Conservation (phyloP, 2,113 vertebrate species). For the Pomatostomus ruficeps region DNA sequence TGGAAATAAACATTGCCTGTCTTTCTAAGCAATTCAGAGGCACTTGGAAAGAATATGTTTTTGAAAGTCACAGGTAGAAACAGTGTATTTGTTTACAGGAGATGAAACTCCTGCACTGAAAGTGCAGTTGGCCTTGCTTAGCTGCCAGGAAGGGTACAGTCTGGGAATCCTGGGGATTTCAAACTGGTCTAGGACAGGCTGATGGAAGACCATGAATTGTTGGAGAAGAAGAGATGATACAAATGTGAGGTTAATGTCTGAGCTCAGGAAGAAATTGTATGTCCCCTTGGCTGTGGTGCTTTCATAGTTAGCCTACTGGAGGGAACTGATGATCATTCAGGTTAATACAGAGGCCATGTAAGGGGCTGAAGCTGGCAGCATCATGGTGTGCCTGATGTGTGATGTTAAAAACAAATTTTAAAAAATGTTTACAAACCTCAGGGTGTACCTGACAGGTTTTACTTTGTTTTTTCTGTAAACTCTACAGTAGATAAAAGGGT, state of each 20-base stretch:
- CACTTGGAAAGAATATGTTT: background rate
- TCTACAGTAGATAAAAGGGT: background rate
- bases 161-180: background rate
- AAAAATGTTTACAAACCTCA: background rate
- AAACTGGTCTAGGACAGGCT: background rate
- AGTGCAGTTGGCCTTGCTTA: background rate
- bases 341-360: background rate
- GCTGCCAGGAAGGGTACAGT: background rate
- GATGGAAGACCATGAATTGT: background rate
- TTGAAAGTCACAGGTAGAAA: background rate
- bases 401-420: background rate
- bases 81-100: background rate
- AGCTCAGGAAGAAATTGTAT: background rate
- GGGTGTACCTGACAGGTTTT: background rate
- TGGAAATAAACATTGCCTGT: background rate
- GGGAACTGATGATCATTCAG: background rate
- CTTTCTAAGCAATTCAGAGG: background rate
- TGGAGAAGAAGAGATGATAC: background rate
- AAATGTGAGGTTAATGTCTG: background rate
- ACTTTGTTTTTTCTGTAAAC: background rate
- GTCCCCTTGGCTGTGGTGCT: background rate
- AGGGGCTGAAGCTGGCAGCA: background rate
- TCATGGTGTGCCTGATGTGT: background rate
- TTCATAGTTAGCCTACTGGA: background rate
- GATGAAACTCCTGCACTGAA: background rate